phyloP scores from a whole-genome alignment of 2,797 vertebrate genomes.

The Etheostoma perlongum region DNA sequence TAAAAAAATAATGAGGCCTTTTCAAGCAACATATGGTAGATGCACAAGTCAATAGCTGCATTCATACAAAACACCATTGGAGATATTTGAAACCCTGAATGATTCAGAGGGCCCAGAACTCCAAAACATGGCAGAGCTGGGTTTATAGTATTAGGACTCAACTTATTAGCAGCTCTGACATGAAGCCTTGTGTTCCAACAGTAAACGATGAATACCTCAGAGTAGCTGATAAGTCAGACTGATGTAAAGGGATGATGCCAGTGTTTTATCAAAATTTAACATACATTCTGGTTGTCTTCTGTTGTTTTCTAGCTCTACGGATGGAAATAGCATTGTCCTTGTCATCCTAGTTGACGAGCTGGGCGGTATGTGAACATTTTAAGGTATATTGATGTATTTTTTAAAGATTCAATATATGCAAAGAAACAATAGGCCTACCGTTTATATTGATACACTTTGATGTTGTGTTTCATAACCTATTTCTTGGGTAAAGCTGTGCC shows the following conservation, averaged over 20 bases:
- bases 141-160: background rate
- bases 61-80: background rate
- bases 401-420: no score
- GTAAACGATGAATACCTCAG: background rate
- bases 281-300: background rate
- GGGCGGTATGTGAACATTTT: no score
- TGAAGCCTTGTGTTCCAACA: background rate
- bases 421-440: no score
- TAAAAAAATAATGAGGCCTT: background rate
- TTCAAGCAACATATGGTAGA: background rate
- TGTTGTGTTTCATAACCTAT: no score
- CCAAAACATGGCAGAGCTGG: background rate
- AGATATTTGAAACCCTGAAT: background rate
- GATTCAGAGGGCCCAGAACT: background rate
- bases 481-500: no score
- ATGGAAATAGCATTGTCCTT: no score
- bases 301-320: background rate
- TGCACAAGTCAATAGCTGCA: background rate
- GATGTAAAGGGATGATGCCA: background rate
- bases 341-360: no score
- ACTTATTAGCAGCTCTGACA: background rate
- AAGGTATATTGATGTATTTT: no score
- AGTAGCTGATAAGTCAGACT: background rate
- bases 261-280: background rate
- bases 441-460: no score